Evolutionary conservation across 2,797 vertebrate genomes (phyloP).

Genomic region (Sebastiscus tertius): DNA sequence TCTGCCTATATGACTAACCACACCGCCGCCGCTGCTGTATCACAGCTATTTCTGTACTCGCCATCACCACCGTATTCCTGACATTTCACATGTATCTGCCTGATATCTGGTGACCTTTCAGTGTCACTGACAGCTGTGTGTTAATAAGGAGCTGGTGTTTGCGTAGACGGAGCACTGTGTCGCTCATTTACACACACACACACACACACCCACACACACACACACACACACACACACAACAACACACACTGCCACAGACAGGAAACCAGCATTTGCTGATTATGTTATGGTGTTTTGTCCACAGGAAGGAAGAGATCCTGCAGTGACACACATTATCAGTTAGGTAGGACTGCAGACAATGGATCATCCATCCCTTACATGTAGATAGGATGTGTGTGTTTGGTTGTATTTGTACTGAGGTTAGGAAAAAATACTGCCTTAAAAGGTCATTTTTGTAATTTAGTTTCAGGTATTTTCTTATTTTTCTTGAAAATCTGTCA

Average conservation of each 20-base stretch:
- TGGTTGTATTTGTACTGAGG: background rate
- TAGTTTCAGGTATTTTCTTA: background rate
- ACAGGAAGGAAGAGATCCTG: slow-evolving; percentile 32
- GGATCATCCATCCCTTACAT: background rate
- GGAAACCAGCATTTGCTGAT: slow-evolving; percentile 27
- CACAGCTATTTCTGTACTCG: slow-evolving; percentile 51
- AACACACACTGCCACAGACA: slow-evolving; percentile 1
- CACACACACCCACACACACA: slow-evolving; percentile 12
- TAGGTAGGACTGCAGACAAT: slow-evolving; percentile 23
- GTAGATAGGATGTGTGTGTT: background rate
- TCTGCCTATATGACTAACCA: slow-evolving; percentile 41
- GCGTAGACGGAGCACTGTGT: background rate
- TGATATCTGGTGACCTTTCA: slow-evolving; percentile 52
- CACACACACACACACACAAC: slow-evolving; percentile 1
- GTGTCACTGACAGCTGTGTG: slow-evolving; percentile 32
- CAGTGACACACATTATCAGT: slow-evolving; percentile 18
- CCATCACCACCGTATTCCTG: slow-evolving; percentile 35
- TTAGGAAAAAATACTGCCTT: background rate
- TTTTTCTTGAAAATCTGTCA: background rate
- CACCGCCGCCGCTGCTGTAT: background rate
- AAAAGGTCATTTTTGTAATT: background rate
- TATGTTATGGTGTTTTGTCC: background rate
- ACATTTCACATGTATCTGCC: slow-evolving; percentile 51
- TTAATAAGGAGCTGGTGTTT: slow-evolving; percentile 42
- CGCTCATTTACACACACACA: slow-evolving; percentile 31